Evolutionary conservation across 92 coral and sea anemone species (phyloP), one percentile per base, ranked within the genome.

Genomic region (Hydrozoanthus gracilis): DNA sequence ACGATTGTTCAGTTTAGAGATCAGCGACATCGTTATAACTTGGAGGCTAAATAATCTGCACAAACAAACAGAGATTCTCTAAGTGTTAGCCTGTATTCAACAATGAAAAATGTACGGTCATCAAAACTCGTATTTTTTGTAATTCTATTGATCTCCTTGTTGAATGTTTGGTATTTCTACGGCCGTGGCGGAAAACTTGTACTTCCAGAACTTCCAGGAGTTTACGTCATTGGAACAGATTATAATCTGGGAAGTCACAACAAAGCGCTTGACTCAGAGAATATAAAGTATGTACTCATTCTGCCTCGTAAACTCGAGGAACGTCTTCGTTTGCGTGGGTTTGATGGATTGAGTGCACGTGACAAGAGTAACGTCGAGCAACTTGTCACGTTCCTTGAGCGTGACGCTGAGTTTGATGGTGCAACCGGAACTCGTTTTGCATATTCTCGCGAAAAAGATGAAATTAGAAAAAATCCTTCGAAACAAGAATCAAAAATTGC

Each of bases 161-260:
- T 80, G 61, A 80, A 80, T 56, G 13, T 80, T 10, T 80, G 85
- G 85, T 64, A 16, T 80, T 80, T 80, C 39, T 80, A 80, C n/a
- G 85, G 85, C 49, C 16, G 74, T 4, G 45, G 13, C 39, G 44
- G 60, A 6, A 47, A 17, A 8, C 2, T 10, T 47, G 55, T 49
- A 47, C 48, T 35, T 20, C 13, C 61, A 14, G 4, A 27, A 27
- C 39, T 80, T 49, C 85, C 85, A 2, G 74, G 85, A 80, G 85
- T 80, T 4, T 16, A 46, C 18, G 60, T 80, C 44, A 70, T 80
- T 49, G 85, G 85, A 11, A 64, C 85, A 39, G 74, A 80, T 6
- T 80, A 80, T 50, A 80, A 62, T 65, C 46, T 80, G 60, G 85
- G 85, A 62, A 66, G 6, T 64, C 15, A 65, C 14, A 74, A 80